Evolutionary conservation across 2,888 invertebrate genomes (phyloP).

Genomic region (Malthinus seriepunctatus): DNA sequence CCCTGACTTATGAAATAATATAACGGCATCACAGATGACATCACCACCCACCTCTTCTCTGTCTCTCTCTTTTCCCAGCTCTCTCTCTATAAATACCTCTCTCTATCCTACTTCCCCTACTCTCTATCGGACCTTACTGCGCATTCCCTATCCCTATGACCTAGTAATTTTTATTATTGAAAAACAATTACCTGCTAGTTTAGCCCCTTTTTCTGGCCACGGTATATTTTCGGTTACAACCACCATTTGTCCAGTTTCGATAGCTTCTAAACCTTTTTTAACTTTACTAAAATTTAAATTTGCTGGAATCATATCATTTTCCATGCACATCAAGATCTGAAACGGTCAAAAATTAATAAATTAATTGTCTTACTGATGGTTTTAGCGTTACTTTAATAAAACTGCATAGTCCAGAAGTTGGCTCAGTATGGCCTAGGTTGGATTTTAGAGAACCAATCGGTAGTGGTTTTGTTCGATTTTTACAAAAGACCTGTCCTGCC

Average conservation of each 20-base stretch:
- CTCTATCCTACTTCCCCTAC: too few relatives aligned
- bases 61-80: too few relatives aligned
- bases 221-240: conserved; percentile 75
- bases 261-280: conserved; percentile 60
- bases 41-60: too few relatives aligned
- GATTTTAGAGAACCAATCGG: conserved; percentile 91
- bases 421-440: conserved; percentile 92
- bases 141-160: too few relatives aligned
- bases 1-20: too few relatives aligned
- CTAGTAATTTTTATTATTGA: too few relatives aligned
- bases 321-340: conserved; percentile 70
- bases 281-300: conserved; percentile 73
- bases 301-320: conserved; percentile 77
- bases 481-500: conserved; percentile 78
- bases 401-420: conserved; percentile 81
- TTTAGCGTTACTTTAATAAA: conserved; percentile 68
- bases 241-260: conserved; percentile 64
- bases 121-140: too few relatives aligned
- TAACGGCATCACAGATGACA: too few relatives aligned
- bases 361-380: too few relatives aligned
- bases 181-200: not conserved
- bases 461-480: conserved; percentile 73
- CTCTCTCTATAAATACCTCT: too few relatives aligned
- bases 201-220: conserved; percentile 60
- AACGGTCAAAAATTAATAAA: not conserved